Evolutionary conservation across 2,113 vertebrate species (phyloP), one percentile per base, ranked within the genome.

Genomic region (Channa maculata): DNA sequence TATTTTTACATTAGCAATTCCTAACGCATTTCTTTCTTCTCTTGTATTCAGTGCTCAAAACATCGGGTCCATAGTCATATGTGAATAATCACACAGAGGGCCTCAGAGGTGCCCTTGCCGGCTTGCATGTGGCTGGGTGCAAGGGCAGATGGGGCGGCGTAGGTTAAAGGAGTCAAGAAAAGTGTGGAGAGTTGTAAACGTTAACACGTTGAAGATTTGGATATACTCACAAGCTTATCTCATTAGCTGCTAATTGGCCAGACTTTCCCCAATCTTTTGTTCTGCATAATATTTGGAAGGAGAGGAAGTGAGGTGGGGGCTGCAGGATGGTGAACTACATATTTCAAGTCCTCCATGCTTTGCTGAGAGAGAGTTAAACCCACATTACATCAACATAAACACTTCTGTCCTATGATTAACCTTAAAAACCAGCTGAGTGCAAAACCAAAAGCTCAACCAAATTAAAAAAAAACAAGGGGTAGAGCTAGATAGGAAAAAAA

Each of bases 221-320:
- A 93, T 94, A 92, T 94, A 88, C 86, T 96, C 95, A 95, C 93
- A 93, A 89, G 79, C 80, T 72, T 93, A 93, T 93, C 92, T 96
- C 94, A 96, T 94, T 96, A 97, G 94, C 90, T 89, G 93, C 91
- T 95, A 96, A 96, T 92, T 95, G 94, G 92, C 90, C 82, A 91
- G 94, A 94, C 93, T 94, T 94, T 92, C 88, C 80, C 91, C 70
- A 79, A 61, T 91, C 91, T 92, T 93, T 93, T 93, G 88, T 93
- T 93, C 89, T 86, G 87, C 92, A 76, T 89, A 92, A 93, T 91
- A 81, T 94, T 91, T 92, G 3, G 10, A 63, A 54, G 36, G 62
- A 33, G 65, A 61, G 38, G 38, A 55, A 39, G 66, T 61, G 65
- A 14, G 49, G 61, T n/a, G 36, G 61, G 77, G 49, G 75, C 38